Evolutionary conservation across 2,888 invertebrate species (phyloP).

Genomic region (Cabera pusaria): DNA sequence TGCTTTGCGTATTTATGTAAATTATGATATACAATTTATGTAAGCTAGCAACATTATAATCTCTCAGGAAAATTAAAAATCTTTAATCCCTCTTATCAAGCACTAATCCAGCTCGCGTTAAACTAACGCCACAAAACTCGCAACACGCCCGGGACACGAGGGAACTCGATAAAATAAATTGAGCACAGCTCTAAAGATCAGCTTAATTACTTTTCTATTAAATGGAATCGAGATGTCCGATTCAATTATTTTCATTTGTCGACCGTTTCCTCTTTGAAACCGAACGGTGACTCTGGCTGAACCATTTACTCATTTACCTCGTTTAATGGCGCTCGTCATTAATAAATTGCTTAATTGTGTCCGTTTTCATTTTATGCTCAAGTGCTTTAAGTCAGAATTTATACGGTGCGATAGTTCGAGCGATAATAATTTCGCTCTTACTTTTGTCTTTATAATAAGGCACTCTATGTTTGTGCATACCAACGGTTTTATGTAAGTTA

Average conservation of each 20-base stretch:
- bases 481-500: too few species aligned
- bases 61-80: slow-evolving; percentile 26
- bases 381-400: slow-evolving; percentile 25
- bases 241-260: slow-evolving; percentile 25
- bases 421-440: too few species aligned
- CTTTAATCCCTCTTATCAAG: slow-evolving; percentile 23
- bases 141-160: slow-evolving; percentile 30
- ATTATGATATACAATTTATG: too few species aligned
- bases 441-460: too few species aligned
- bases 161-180: slow-evolving; percentile 39
- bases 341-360: slow-evolving; percentile 44
- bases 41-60: too few species aligned
- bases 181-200: slow-evolving; percentile 32
- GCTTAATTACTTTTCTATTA: slow-evolving; percentile 39
- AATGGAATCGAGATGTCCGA: slow-evolving; percentile 17
- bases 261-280: slow-evolving; percentile 18
- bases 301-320: slow-evolving; percentile 18
- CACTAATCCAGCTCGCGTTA: slow-evolving; percentile 18
- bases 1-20: too few species aligned
- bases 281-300: slow-evolving; percentile 12
- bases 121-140: slow-evolving; percentile 16
- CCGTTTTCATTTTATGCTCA: slow-evolving; percentile 40
- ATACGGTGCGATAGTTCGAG: neutral
- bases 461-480: too few species aligned
- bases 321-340: slow-evolving; percentile 34